Conservation (phyloP, 2,888 invertebrate species). For the Automeris io region DNA sequence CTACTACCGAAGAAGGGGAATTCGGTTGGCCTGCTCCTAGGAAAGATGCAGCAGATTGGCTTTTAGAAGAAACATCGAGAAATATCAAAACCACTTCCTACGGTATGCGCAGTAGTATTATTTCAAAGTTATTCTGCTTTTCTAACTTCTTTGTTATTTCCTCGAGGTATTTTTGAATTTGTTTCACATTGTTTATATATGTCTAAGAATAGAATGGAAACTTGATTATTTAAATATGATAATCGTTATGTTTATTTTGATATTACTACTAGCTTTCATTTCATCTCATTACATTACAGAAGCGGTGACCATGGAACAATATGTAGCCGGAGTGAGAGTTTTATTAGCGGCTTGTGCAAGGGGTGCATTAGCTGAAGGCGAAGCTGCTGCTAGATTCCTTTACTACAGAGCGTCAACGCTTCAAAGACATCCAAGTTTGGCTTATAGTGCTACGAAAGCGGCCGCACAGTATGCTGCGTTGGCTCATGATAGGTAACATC, state of each 20-base stretch:
- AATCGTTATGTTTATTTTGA: too few species aligned
- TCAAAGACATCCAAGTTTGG: conserved; percentile 77
- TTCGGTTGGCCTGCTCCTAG: conserved; percentile 81
- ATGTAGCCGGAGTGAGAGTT: conserved; percentile 79
- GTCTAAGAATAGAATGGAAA: too few species aligned
- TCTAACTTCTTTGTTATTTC: too few species aligned
- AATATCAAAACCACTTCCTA: conserved; percentile 76
- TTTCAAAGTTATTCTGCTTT: too few species aligned
- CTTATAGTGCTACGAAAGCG: conserved; percentile 78
- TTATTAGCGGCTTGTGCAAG: conserved; percentile 77
- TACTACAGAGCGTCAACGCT: conserved; percentile 81
- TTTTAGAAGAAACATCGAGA: conserved; percentile 76
- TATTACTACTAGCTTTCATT: background rate
- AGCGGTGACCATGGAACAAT: conserved; percentile 77
- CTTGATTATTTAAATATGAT: too few species aligned
- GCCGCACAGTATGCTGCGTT: conserved; percentile 77
- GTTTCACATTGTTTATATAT: too few species aligned
- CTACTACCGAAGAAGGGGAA: conserved; percentile 81
- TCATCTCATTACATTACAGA: conserved; percentile 31
- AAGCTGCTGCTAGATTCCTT: conserved; percentile 79
- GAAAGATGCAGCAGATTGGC: conserved; percentile 79
- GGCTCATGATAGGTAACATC: conserved; percentile 70
- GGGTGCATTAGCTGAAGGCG: conserved; percentile 79
- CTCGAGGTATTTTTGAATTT: too few species aligned
- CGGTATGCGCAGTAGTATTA: too few species aligned